These are phyloP conservation scores for Pagetopsis macropterus DNA, from an alignment of 2,797 vertebrate genomes.

Conservation along the genomic window DNA sequence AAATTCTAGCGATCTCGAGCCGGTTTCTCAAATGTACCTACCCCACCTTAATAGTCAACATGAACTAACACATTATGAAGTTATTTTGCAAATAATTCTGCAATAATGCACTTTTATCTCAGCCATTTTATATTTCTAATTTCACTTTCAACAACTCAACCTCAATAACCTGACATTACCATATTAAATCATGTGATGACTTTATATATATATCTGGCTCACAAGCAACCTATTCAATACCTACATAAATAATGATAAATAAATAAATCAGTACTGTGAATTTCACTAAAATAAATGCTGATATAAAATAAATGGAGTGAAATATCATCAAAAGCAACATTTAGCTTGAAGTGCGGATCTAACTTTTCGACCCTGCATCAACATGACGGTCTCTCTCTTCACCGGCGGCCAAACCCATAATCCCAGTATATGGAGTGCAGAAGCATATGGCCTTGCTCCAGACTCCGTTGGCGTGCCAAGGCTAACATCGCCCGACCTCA, in stretches of 20 bases:
- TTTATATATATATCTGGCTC: no score
- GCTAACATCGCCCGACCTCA: slow-evolving; percentile 59
- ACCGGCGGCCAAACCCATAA: slow-evolving; percentile 34
- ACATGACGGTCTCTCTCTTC: slow-evolving; percentile 31
- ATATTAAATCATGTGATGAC: no score
- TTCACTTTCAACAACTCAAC: neutral
- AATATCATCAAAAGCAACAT: slow-evolving; percentile 7
- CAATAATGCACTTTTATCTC: neutral
- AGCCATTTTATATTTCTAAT: neutral
- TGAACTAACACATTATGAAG: no score
- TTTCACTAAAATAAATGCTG: neutral
- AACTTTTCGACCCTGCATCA: slow-evolving; percentile 41
- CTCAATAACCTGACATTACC: neutral
- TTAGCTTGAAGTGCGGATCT: slow-evolving; percentile 21
- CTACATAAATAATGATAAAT: no score
- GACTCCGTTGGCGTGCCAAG: slow-evolving; percentile 49
- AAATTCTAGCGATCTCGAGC: no score
- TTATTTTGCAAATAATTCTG: neutral
- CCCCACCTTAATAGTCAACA: no score
- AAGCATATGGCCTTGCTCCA: slow-evolving; percentile 43
- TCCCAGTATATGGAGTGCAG: slow-evolving; percentile 48
- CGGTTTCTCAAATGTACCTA: no score
- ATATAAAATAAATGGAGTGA: neutral
- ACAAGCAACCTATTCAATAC: no score
- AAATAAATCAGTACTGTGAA: neutral